These are phyloP conservation scores for Macrosiphum euphorbiae DNA, from an alignment of 2,888 invertebrate species.

Conservation along the genomic window DNA sequence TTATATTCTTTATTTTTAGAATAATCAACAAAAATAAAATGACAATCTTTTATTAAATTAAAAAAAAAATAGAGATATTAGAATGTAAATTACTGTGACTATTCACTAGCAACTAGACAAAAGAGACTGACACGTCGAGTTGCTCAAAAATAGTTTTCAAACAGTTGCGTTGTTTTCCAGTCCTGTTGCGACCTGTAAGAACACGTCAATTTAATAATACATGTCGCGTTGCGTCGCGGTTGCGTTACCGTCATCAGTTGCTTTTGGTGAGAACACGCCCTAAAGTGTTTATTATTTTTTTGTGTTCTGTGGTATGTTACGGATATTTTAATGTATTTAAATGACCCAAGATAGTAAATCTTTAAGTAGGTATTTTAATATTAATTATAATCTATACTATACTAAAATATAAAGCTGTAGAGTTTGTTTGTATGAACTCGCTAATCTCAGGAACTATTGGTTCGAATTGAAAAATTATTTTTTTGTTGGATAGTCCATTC, in stretches of 20 bases:
- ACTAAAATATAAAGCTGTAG: too few species aligned
- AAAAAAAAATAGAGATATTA: constrained; percentile 6
- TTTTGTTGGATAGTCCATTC: too few species aligned
- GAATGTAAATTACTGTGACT: not conserved
- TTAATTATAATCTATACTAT: not conserved
- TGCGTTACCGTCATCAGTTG: too few species aligned
- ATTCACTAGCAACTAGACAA: constrained; percentile 8
- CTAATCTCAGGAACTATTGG: too few species aligned
- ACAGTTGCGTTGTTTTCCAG: not conserved
- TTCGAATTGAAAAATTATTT: too few species aligned
- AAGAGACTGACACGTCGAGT: constrained; percentile 16
- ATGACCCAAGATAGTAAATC: not conserved
- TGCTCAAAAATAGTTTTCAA: constrained; percentile 22
- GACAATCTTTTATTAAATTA: not conserved
- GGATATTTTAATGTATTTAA: not conserved
- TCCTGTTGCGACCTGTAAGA: not conserved
- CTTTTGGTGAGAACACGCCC: too few species aligned
- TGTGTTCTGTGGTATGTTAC: not conserved
- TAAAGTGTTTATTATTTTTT: not conserved
- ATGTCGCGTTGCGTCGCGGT: not conserved
- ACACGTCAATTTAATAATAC: not conserved
- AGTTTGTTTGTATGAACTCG: too few species aligned
- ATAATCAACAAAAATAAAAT: constrained; percentile 36
- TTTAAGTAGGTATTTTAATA: not conserved
- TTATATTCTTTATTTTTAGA: not conserved